Evolutionary conservation across 2,888 invertebrate genomes (phyloP), one percentile per base, ranked within the genome.

Genomic region (Esperia sulphurella): DNA sequence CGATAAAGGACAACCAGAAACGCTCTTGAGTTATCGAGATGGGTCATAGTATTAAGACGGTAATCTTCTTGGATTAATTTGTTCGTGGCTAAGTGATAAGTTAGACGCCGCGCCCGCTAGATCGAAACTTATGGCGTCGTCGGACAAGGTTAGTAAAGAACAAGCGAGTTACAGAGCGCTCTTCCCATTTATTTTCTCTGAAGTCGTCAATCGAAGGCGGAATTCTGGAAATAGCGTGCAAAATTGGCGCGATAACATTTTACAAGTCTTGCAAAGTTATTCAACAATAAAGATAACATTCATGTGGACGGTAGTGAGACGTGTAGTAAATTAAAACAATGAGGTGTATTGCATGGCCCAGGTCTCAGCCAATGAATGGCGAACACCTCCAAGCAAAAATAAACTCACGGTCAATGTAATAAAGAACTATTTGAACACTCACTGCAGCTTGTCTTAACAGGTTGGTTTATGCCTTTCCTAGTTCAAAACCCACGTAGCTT

Each of bases 31-130:
- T 81, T 83, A 87, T 86, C 78, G 79, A 65, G 65, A 71, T 72
- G 78, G 77, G 79, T 77, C 80, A 72, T 73, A 72, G 75, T 79
- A 79, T 75, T 77, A 76, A 76, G 75, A 71, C 77, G 61, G 76
- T 79, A 76, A 80, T 82, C 80, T 83, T 71, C 71, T 71, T 69
- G 78, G 80, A 87, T 85, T 87, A 83, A 87, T 85, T 83, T 76
- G 81, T 80, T 77, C 70, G 72, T 70, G 73, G 77, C 74, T 83
- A 83, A 82, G 83, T 84, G 80, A 86, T 84, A 83, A 86, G 84
- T 86, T 83, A 71, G 78, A 60, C 55, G 58, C 59, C 59, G 54
- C 60, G 61, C 59, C 67, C 12, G 29, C 57, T 58, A 54, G 68
- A 71, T 74, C 66, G 57, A 73, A 78, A 78, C 73, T 78, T 76